phyloP scores from a whole-genome alignment of 1,140 invertebrate species.

The Lepidostoma basale region DNA sequence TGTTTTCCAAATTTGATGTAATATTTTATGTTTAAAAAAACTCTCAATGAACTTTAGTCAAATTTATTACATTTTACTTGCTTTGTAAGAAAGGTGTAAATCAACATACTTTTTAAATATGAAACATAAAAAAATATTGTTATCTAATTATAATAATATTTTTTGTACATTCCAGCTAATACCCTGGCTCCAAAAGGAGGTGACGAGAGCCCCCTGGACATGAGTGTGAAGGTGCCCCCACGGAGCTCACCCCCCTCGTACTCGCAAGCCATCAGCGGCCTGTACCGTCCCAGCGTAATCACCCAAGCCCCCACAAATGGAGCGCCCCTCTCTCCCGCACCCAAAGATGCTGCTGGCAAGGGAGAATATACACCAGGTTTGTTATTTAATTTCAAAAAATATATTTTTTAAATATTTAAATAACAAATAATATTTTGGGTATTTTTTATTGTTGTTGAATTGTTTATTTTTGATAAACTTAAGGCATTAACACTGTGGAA shows the following conservation, averaged over 20 bases:
- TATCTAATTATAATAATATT: neutral
- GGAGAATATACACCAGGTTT: slow-evolving; percentile 44
- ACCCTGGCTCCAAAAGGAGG: neutral
- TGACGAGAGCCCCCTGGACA: slow-evolving; percentile 52
- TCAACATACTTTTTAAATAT: neutral
- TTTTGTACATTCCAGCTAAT: too few relatives aligned
- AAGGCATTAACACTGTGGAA: too few relatives aligned
- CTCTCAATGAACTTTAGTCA: too few relatives aligned
- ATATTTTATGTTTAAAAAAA: too few relatives aligned
- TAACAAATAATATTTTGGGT: too few relatives aligned
- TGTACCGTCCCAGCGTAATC: slow-evolving; percentile 51
- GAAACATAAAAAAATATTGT: neutral
- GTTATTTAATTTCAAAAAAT: too few relatives aligned
- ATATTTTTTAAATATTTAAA: too few relatives aligned
- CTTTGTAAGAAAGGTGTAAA: neutral
- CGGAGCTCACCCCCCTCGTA: slow-evolving; percentile 46
- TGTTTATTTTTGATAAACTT: too few relatives aligned
- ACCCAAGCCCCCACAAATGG: slow-evolving; percentile 53
- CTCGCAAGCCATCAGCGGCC: slow-evolving; percentile 36
- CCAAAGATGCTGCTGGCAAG: slow-evolving; percentile 34
- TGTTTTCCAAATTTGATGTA: too few relatives aligned
- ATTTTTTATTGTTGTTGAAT: too few relatives aligned
- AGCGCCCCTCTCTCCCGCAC: neutral
- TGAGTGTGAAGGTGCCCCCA: slow-evolving; percentile 51
- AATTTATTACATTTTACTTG: too few relatives aligned